Evolutionary conservation across 2,797 vertebrate genomes (phyloP), one percentile per base, ranked within the genome.

Genomic region (Hydrolagus colliei): DNA sequence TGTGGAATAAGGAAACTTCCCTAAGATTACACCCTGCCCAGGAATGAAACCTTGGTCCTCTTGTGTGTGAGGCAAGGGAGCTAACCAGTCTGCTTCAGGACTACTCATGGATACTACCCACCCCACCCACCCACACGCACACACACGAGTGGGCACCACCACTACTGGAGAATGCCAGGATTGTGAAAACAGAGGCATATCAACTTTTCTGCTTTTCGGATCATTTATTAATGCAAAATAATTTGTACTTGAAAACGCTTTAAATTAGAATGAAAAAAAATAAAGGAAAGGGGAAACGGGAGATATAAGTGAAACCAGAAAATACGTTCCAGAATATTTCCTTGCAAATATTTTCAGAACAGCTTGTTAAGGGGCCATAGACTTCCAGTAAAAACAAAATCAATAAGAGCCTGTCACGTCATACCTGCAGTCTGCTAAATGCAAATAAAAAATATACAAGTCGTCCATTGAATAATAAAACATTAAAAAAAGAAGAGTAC

Each of bases 171-270:
- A 52, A 73, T 22, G 27, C 67, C 35, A 68, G 22, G 16, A 80
- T 67, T 82, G 67, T 84, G 41, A 35, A 32, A 71, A 71, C 27
- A 71, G 78, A 52, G 77, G 67, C 62, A 61, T 84, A 32, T 75
- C 61, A 77, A 10, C n/a, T 77, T 77, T 59, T 9, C 10, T 63
- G 16, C 71, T 84, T 18, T 71, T 84, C n/a, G 79, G 90, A 89
- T 88, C 90, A 91, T 91, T 92, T 90, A 89, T 90, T 92, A 89
- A 91, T 89, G 90, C 92, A 91, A 52, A 88, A 84, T 84, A 84
- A 61, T 78, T 88, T 87, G 88, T 89, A 90, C 87, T 87, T 4
- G 22, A 89, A 90, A 52, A 90, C 89, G 90, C 86, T 91, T 93
- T 93, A 93, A 92, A 91, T 92, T 90, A 93, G 52, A 85, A 89